A percentile compares a stretch with the other conserved stretches of the same genome.
These are phyloP conservation scores for Bembecia ichneumoniformis DNA, from an alignment of 2,888 invertebrate genomes.

Conservation along the genomic window DNA sequence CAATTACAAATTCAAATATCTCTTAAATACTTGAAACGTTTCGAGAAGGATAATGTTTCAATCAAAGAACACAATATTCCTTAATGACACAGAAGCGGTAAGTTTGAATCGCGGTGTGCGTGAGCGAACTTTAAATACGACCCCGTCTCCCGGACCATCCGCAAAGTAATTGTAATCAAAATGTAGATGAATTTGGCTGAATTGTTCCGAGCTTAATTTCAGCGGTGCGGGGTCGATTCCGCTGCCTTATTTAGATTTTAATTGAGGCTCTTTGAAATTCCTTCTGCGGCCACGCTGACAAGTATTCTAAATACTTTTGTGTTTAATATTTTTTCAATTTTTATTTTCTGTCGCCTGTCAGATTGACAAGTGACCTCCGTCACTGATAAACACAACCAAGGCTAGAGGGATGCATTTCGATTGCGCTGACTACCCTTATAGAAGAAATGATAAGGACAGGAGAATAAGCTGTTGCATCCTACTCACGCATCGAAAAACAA, in stretches of 20 bases:
- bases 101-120: not conserved
- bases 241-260: slow-evolving; percentile 23
- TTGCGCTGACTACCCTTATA: no score
- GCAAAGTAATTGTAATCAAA: slow-evolving; percentile 29
- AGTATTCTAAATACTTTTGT: not conserved
- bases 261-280: slow-evolving; percentile 23
- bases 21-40: no score
- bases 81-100: not conserved
- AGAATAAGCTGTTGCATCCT: no score
- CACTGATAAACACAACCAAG: no score
- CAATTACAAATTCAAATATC: no score
- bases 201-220: slow-evolving; percentile 18
- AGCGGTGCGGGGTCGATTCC: slow-evolving; percentile 8
- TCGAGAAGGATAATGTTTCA: no score
- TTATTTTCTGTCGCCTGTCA: no score
- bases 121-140: slow-evolving; percentile 8
- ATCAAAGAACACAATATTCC: not conserved
- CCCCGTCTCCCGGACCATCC: slow-evolving; percentile 20
- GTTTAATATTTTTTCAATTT: no score
- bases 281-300: slow-evolving; percentile 1
- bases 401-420: no score
- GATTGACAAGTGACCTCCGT: no score
- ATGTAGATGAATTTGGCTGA: slow-evolving; percentile 29
- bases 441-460: no score
- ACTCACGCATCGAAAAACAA: no score